Percentiles rank a stretch among this genome's conserved stretches.
Conservation (phyloP, 2,888 invertebrate genomes). For the Drosophila paucipuncta region DNA sequence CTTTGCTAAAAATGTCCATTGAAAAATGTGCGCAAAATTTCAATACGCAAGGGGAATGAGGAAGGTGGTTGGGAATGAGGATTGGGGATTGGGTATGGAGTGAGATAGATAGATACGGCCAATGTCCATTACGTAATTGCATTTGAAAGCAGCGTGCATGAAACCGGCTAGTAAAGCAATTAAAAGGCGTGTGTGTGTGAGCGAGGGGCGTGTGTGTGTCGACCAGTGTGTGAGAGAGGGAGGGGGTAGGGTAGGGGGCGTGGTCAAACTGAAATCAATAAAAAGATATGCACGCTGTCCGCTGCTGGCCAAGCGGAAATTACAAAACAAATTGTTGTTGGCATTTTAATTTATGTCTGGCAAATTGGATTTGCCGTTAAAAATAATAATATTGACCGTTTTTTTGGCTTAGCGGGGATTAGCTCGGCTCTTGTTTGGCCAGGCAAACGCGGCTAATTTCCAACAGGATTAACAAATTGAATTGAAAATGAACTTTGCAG, state of each 20-base stretch:
- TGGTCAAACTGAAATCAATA: constrained; percentile 56
- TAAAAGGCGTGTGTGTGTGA: constrained; percentile 44
- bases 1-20: constrained; percentile 25
- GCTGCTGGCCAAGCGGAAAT: constrained; percentile 62
- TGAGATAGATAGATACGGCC: constrained; percentile 29
- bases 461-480: constrained; percentile 31
- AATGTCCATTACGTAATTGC: constrained; percentile 60
- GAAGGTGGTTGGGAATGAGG: not conserved
- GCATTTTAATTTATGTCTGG: constrained; percentile 64
- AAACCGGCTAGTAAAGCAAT: constrained; percentile 77
- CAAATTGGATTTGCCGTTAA: constrained; percentile 70
- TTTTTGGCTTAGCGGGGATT: constrained; percentile 69
- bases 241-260: constrained; percentile 2
- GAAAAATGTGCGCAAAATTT: constrained; percentile 33
- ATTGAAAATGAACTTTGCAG: constrained; percentile 37
- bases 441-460: constrained; percentile 18
- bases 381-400: constrained; percentile 53
- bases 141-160: constrained; percentile 56
- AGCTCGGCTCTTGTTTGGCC: constrained; percentile 39
- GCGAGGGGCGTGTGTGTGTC: constrained; percentile 18
- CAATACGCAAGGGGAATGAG: not conserved
- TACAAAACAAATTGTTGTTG: constrained; percentile 58
- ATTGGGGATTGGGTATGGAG: not conserved
- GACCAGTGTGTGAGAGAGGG: not conserved
- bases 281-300: constrained; percentile 31